Evolutionary conservation across 1,140 invertebrate species (phyloP).

Genomic region (Semibalanus balanoides): DNA sequence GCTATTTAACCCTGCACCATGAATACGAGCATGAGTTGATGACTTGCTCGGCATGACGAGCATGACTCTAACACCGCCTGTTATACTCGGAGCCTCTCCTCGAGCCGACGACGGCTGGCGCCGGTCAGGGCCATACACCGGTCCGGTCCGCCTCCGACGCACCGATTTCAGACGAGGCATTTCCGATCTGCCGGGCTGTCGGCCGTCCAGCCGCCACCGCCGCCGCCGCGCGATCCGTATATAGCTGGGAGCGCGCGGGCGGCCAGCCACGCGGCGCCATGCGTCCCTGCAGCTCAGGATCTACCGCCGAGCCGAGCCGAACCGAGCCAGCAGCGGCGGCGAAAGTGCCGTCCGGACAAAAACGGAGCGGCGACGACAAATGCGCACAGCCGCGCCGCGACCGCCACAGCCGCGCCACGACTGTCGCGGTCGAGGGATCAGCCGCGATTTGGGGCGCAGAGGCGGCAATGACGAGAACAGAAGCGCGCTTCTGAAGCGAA

Average conservation of each 20-base stretch:
- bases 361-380: not conserved
- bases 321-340: too few species aligned
- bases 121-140: too few species aligned
- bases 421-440: not conserved
- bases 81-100: not conserved
- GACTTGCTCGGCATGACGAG: too few species aligned
- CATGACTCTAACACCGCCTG: too few species aligned
- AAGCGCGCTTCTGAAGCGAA: not conserved
- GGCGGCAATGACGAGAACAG: not conserved
- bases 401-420: not conserved
- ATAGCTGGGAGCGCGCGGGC: not conserved
- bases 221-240: not conserved
- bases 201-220: too few species aligned
- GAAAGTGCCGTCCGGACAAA: not conserved
- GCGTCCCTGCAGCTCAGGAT: not conserved
- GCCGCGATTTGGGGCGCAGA: not conserved
- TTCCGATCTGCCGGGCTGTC: not conserved
- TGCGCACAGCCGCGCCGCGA: not conserved
- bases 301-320: too few species aligned
- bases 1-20: too few species aligned
- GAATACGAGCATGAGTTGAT: too few species aligned
- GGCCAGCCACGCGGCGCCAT: too few species aligned
- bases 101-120: not conserved
- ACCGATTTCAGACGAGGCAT: not conserved
- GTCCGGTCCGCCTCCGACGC: too few species aligned